Evolutionary conservation across 2,888 invertebrate species (phyloP), one percentile per base, ranked within the genome.

Genomic region (Endotricha flammealis): DNA sequence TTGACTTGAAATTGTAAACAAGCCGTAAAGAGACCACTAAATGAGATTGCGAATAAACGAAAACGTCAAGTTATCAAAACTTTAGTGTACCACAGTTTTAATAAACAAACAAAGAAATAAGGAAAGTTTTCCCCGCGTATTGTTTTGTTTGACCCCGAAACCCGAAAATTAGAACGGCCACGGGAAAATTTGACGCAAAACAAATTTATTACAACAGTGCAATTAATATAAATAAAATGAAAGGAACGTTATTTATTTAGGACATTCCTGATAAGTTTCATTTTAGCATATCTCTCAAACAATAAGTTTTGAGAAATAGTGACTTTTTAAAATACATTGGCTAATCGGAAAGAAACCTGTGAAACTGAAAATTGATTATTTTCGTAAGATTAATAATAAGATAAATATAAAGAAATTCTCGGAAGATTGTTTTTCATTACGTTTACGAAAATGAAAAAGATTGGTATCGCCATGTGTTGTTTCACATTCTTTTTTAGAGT

Each of bases 31-130:
- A 60, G 57, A 49, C 57, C 54, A 68, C 68, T 62, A 63, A 77
- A 75, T 70, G 64, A 71, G 76, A 78, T 72, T 67, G 66, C 66
- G 62, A 77, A 77, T 78, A 74, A 76, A 73, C 67, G 56, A 57
- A 70, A 72, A 70, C 56, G 65, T 63, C 65, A 60, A 68, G 56
- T 63, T 62, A 56, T 53, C 42, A 59, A 57, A 74, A 76, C 68
- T 79, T 71, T 64, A 68, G 62, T 64, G 63, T 60, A 61, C 58
- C 56, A 56, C 57, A 59, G 63, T 71, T 75, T 77, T 72, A 74
- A 75, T 74, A 78, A 79, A 76, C 71, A 79, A 75, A 71, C 66
- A 72, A 57, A 52, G 50, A 57, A 73, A 78, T 70, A 66, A 59
- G 57, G 48, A 67, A 81, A 79, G 65, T 76, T 79, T n/a, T 65